phyloP scores from a whole-genome alignment of 2,888 invertebrate species.

The Sinelater perroti region DNA sequence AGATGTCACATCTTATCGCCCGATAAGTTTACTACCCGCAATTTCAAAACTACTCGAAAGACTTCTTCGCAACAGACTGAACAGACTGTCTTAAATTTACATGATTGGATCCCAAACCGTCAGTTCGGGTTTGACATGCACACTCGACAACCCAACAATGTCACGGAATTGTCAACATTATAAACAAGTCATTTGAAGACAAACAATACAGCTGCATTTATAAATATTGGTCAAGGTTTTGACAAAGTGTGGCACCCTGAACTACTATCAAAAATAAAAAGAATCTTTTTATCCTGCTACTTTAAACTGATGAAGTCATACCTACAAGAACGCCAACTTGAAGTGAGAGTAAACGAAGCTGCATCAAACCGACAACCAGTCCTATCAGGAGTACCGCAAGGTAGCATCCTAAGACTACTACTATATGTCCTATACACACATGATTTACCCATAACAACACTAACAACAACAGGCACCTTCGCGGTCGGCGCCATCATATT shows the following conservation, averaged over 20 bases:
- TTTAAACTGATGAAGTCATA: conserved; percentile 2
- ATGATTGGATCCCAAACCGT: conserved; percentile 3
- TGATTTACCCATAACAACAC: too few relatives aligned
- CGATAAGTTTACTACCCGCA: too few relatives aligned
- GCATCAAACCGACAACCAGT: not conserved
- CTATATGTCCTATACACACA: not conserved
- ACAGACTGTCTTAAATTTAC: too few relatives aligned
- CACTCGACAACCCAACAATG: conserved; percentile 10
- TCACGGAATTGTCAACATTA: not conserved
- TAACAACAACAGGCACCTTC: too few relatives aligned
- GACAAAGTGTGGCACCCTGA: conserved; percentile 13
- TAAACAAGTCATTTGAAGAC: not conserved
- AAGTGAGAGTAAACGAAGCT: conserved; percentile 1
- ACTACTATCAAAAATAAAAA: conserved; percentile 14
- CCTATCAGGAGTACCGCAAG: conserved; percentile 4
- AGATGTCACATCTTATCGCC: not conserved
- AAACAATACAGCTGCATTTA: conserved; percentile 3
- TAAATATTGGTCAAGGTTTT: conserved; percentile 5
- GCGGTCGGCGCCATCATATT: too few relatives aligned
- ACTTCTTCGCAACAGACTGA: not conserved
- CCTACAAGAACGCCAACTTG: conserved; percentile 1
- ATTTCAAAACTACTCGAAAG: conserved; percentile 12
- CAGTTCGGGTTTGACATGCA: conserved; percentile 9
- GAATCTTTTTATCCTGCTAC: conserved; percentile 3
- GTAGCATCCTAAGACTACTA: too few relatives aligned